Evolutionary conservation across 1,140 invertebrate genomes (phyloP).

Genomic region (Ceratina calcarata): DNA sequence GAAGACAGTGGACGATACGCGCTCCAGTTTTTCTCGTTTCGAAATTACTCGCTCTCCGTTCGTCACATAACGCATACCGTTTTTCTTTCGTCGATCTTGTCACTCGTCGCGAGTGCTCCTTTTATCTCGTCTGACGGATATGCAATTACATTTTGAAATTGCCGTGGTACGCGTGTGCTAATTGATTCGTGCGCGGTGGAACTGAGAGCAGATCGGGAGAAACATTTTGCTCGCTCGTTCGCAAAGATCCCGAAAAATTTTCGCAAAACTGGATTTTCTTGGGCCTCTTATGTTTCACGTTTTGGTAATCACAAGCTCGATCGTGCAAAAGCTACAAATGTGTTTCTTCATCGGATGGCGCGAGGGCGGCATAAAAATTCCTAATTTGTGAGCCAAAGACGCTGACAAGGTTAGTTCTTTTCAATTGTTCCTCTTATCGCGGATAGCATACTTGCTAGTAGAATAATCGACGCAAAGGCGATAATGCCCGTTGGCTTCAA

Average conservation of each 20-base stretch:
- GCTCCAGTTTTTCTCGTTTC: conserved; percentile 39
- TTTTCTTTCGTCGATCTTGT: background rate
- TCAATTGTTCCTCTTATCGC: background rate
- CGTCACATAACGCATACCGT: background rate
- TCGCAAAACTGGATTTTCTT: conserved; percentile 40
- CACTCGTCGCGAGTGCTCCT: background rate
- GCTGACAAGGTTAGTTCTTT: conserved; percentile 53
- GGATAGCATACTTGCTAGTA: background rate
- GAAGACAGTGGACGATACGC: conserved; percentile 29
- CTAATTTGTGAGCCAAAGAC: conserved; percentile 66
- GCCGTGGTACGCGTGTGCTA: background rate
- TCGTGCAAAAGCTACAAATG: conserved; percentile 65
- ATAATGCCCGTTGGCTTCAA: background rate
- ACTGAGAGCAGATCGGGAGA: background rate
- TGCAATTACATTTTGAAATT: background rate
- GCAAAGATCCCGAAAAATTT: background rate
- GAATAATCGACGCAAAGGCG: no score
- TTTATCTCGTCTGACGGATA: background rate
- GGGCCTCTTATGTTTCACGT: conserved; percentile 38
- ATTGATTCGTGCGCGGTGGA: background rate
- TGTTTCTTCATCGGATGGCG: conserved; percentile 75
- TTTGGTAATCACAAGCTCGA: conserved; percentile 47
- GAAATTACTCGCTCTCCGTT: conserved; percentile 23
- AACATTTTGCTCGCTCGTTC: background rate
- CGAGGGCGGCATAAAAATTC: conserved; percentile 76